A percentile compares a stretch with the other conserved stretches of the same genome.
These are phyloP conservation scores for Nasonia giraulti DNA, from an alignment of 1,140 invertebrate genomes.

Conservation along the genomic window DNA sequence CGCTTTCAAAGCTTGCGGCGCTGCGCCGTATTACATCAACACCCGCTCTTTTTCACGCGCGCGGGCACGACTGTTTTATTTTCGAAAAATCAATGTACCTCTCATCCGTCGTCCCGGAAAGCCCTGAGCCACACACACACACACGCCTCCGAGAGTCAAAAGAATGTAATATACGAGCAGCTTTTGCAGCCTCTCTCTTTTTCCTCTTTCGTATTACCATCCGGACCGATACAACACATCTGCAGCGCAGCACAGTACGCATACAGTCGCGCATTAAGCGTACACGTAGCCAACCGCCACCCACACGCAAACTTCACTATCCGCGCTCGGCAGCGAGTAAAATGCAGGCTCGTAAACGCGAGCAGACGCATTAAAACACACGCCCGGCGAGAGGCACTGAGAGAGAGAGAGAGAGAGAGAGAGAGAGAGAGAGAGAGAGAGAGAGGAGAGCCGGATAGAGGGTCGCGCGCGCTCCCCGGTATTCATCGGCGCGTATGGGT, in stretches of 20 bases:
- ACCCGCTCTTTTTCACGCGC: too few species aligned
- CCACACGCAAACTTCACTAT: not conserved
- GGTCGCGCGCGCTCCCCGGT: not conserved
- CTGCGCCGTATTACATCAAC: not conserved
- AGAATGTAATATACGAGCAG: slow-evolving; percentile 20
- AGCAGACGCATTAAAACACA: slow-evolving; percentile 30
- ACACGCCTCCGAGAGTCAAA: not conserved
- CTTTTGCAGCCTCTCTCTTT: not conserved
- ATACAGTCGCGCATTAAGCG: not conserved
- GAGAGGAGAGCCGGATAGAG: not conserved
- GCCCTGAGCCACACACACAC: not conserved
- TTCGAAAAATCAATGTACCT: not conserved
- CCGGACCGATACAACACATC: not conserved
- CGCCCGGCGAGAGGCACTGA: not conserved
- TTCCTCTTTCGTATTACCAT: slow-evolving; percentile 11
- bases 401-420: slow-evolving; percentile 2
- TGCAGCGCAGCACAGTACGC: not conserved
- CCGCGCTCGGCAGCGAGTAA: not conserved
- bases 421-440: slow-evolving; percentile 26
- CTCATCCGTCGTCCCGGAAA: not conserved
- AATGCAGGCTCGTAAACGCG: slow-evolving; percentile 16
- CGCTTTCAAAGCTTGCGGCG: not conserved
- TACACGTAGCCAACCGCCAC: not conserved
- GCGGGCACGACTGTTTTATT: not conserved
- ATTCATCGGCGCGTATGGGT: slow-evolving; percentile 26